A percentile compares a stretch with the other conserved stretches of the same genome.
Conservation (phyloP, 2,113 vertebrate genomes). For the Sinocyclocheilus anshuiensis region DNA sequence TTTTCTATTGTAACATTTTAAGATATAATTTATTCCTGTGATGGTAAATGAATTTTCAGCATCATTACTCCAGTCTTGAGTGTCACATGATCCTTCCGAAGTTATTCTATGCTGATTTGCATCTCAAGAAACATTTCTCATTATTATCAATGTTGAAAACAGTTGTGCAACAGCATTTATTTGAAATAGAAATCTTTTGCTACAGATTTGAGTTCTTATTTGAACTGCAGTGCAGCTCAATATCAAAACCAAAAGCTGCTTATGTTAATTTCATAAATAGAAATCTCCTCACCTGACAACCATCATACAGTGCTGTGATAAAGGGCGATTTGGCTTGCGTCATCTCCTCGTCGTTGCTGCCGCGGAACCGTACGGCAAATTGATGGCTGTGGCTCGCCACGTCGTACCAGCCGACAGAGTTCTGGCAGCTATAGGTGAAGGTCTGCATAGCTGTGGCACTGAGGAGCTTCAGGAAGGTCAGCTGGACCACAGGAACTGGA, state of each 20-base stretch:
- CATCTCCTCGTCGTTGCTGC: slow-evolving; percentile 82
- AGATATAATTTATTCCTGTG: neutral
- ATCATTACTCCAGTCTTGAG: neutral
- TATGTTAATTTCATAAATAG: neutral
- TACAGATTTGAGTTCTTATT: too few species aligned
- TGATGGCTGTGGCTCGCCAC: slow-evolving; percentile 67
- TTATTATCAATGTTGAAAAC: too few species aligned
- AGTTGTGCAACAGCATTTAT: neutral
- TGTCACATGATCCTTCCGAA: too few species aligned
- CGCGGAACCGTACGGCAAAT: slow-evolving; percentile 79
- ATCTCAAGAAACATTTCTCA: too few species aligned
- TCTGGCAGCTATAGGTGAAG: slow-evolving; percentile 87
- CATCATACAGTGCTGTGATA: slow-evolving; percentile 77
- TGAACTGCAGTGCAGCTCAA: neutral
- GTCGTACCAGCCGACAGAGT: slow-evolving; percentile 86
- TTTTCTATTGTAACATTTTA: too few species aligned
- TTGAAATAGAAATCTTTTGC: neutral
- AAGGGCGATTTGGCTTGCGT: slow-evolving; percentile 77
- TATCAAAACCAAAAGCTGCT: neutral
- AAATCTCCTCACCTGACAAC: slow-evolving; percentile 81
- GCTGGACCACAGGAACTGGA: slow-evolving; percentile 82
- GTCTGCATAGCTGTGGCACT: slow-evolving; percentile 83
- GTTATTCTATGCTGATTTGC: too few species aligned
- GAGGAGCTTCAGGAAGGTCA: slow-evolving; percentile 90
- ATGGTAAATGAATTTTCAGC: neutral